Percentiles rank a stretch among this genome's conserved stretches.
phyloP scores from a whole-genome alignment of 2,888 invertebrate genomes.

The Chalcosyrphus nemorum region DNA sequence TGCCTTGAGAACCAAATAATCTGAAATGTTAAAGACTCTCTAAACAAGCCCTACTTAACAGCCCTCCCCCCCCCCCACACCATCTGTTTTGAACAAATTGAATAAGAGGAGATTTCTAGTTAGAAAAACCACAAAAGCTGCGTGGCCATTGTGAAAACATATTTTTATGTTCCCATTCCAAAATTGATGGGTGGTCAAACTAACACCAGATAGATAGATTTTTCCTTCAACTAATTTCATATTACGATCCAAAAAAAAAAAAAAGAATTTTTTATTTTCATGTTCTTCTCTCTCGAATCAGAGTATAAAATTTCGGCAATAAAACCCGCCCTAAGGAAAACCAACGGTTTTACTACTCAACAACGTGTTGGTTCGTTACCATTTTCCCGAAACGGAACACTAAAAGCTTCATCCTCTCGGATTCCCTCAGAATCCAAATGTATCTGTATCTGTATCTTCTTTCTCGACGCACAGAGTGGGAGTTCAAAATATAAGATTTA shows the following conservation, averaged over 20 bases:
- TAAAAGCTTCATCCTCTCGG: constrained; percentile 46
- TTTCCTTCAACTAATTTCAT: constrained; percentile 35
- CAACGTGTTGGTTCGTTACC: constrained; percentile 65
- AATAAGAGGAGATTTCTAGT: neutral
- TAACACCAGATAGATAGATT: constrained; percentile 32
- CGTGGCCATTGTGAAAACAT: constrained; percentile 5
- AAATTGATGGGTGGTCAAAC: constrained; percentile 69
- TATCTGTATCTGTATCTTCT: constrained; percentile 30
- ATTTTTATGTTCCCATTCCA: constrained; percentile 61
- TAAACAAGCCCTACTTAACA: neutral
- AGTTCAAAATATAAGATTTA: constrained; percentile 24
- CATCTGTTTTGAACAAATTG: constrained; percentile 4
- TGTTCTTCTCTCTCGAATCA: constrained; percentile 44
- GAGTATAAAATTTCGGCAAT: constrained; percentile 63
- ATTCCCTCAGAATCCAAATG: constrained; percentile 1
- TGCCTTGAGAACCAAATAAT: constrained; percentile 31
- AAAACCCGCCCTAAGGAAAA: constrained; percentile 41
- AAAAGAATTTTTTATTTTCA: constrained; percentile 47
- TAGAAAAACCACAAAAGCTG: neutral
- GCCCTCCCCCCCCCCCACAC: constrained; percentile 1
- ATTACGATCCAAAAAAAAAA: constrained; percentile 47
- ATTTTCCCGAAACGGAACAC: constrained; percentile 35
- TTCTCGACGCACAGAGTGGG: constrained; percentile 62
- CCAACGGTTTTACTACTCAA: constrained; percentile 60
- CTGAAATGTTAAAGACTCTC: neutral